Percentiles rank a stretch among this genome's conserved stretches.
Evolutionary conservation across 92 coral and sea anemone genomes (phyloP).

Genomic region (Phenganax subtilis): DNA sequence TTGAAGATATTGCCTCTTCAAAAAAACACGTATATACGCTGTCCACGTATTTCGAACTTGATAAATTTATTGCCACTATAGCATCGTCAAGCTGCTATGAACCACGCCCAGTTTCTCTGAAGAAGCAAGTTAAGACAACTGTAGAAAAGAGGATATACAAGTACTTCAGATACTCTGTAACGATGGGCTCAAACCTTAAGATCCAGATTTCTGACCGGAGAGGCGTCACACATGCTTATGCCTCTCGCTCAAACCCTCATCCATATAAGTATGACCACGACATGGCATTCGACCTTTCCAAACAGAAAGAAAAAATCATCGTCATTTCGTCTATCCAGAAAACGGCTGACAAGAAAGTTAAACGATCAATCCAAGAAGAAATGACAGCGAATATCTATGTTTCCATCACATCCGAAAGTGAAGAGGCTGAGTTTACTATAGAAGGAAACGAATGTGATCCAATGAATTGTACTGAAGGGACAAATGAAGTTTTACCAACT

Average conservation of each 20-base stretch:
- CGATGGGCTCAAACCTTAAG: conserved; percentile 22
- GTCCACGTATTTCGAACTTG: conserved; percentile 21
- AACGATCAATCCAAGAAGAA: conserved; percentile 25
- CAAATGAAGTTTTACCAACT: conserved; percentile 31
- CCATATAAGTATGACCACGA: conserved; percentile 48
- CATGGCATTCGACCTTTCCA: conserved; percentile 31
- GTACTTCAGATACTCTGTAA: conserved; percentile 42
- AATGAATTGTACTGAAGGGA: conserved; percentile 36
- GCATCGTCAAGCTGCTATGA: conserved; percentile 35
- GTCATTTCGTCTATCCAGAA: conserved; percentile 5
- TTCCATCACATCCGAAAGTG: conserved; percentile 27
- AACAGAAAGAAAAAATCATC: conserved; percentile 37
- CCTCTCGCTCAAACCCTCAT: conserved; percentile 43
- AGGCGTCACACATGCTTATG: conserved; percentile 32
- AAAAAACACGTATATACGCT: conserved; percentile 19
- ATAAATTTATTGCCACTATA: conserved; percentile 23
- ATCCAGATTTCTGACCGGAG: conserved; percentile 28
- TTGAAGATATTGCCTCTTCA: conserved; percentile 31
- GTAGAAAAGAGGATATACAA: neutral
- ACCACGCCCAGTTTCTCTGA: conserved; percentile 27
- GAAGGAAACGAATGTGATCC: conserved; percentile 39
- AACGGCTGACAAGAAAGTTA: neutral
- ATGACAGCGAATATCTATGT: conserved; percentile 9
- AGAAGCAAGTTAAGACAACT: conserved; percentile 13
- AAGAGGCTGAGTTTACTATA: conserved; percentile 23